Conservation (phyloP, 2,888 invertebrate species). For the Troides oblongomaculatus region DNA sequence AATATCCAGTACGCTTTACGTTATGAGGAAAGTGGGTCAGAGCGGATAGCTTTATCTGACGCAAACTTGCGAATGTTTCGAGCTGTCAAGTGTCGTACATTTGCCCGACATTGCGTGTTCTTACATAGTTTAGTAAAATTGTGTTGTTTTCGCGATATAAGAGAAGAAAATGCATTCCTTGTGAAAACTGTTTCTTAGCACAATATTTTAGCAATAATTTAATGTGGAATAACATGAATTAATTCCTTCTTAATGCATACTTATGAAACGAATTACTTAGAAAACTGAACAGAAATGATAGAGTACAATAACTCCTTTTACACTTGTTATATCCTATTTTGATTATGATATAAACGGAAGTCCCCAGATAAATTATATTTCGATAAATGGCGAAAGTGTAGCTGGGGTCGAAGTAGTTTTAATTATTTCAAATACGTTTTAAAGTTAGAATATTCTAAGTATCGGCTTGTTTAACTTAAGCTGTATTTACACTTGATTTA, state of each 20-base stretch:
- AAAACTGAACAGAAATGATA: too few species aligned
- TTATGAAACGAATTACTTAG: too few species aligned
- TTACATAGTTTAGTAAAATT: conserved; percentile 46
- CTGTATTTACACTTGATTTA: background rate
- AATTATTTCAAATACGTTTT: background rate
- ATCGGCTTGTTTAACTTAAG: background rate
- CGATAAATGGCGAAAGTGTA: too few species aligned
- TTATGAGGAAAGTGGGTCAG: conserved; percentile 25
- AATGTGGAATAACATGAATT: too few species aligned
- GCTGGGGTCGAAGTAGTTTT: too few species aligned
- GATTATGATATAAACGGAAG: too few species aligned
- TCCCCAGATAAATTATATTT: too few species aligned
- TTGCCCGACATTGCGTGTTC: conserved; percentile 44
- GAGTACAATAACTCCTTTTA: too few species aligned
- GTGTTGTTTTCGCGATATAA: conserved; percentile 45
- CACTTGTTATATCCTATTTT: too few species aligned
- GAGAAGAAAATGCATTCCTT: conserved; percentile 35
- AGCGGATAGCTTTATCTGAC: conserved; percentile 47
- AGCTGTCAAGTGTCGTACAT: conserved; percentile 38
- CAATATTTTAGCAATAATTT: background rate
- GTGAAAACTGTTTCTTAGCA: background rate
- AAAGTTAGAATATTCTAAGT: background rate
- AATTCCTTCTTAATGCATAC: too few species aligned
- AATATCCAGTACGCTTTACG: conserved; percentile 14
- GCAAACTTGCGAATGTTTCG: conserved; percentile 43